Evolutionary conservation across 2,888 invertebrate genomes (phyloP).

Genomic region (Cryptophagus acutangulus): DNA sequence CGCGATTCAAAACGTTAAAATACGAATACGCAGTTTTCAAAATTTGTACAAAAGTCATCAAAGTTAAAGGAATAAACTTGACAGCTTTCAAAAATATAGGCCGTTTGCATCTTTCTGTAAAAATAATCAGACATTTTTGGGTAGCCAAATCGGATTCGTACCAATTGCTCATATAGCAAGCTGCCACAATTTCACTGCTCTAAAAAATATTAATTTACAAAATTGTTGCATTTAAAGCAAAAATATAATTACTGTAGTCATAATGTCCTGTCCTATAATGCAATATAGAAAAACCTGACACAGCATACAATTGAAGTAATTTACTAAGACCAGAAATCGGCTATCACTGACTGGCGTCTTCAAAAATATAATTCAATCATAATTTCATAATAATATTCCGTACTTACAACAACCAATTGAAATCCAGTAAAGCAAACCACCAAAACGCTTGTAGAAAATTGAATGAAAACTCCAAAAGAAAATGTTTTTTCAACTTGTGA

Average conservation of each 20-base stretch:
- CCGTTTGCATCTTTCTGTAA: constrained; percentile 47
- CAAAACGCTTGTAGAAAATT: constrained; percentile 18
- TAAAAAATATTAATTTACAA: constrained; percentile 26
- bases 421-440: constrained; percentile 20
- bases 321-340: constrained; percentile 10
- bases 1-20: constrained; percentile 12
- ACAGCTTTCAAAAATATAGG: constrained; percentile 49
- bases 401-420: constrained; percentile 14
- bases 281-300: constrained; percentile 16
- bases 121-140: constrained; percentile 45
- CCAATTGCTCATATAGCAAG: constrained; percentile 46
- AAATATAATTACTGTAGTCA: constrained; percentile 12
- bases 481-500: constrained; percentile 10
- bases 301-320: constrained; percentile 17
- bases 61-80: constrained; percentile 48
- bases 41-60: constrained; percentile 40
- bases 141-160: constrained; percentile 39
- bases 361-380: constrained; percentile 2
- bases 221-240: background rate
- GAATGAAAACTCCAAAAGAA: constrained; percentile 17
- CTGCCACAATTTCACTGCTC: constrained; percentile 45
- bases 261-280: constrained; percentile 18
- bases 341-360: constrained; percentile 7
- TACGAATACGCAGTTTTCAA: constrained; percentile 14
- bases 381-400: background rate